phyloP scores from a whole-genome alignment of 23 tunicate genomes.

The Clavelina lepadiformis region DNA sequence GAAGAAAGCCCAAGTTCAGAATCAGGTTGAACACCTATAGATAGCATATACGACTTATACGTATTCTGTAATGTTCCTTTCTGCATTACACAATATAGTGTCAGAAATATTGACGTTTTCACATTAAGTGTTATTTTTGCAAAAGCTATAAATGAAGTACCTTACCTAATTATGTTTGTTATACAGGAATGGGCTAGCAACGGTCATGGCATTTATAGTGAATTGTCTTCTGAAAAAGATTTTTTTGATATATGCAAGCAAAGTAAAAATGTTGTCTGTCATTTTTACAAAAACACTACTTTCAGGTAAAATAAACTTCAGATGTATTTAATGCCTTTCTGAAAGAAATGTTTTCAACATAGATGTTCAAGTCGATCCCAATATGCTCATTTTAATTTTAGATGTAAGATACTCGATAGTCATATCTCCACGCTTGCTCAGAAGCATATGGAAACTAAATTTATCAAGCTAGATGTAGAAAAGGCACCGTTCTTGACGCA shows the following conservation, averaged over 20 bases:
- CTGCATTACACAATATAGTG: too few relatives aligned
- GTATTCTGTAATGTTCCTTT: too few relatives aligned
- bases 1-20: slow-evolving; percentile 89
- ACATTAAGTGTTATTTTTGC: neutral
- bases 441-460: slow-evolving; percentile 88
- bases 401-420: slow-evolving; percentile 88
- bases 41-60: too few relatives aligned
- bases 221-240: slow-evolving; percentile 96
- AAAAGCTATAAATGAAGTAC: neutral
- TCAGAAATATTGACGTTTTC: too few relatives aligned
- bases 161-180: slow-evolving; percentile 14
- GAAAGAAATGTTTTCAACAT: neutral
- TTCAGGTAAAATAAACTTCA: slow-evolving; percentile 42
- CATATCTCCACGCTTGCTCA: slow-evolving; percentile 79
- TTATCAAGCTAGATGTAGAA: slow-evolving; percentile 90
- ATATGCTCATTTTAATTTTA: neutral
- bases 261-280: slow-evolving; percentile 89
- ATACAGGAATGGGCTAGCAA: slow-evolving; percentile 84
- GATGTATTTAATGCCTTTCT: neutral
- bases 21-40: slow-evolving; percentile 85
- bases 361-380: neutral
- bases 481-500: slow-evolving; percentile 97
- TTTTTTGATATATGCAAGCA: slow-evolving; percentile 91
- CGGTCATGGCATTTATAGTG: slow-evolving; percentile 90
- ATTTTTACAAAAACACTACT: slow-evolving; percentile 83